Conservation (phyloP, 2,113 vertebrate genomes). For the Pseudopodoces humilis region DNA sequence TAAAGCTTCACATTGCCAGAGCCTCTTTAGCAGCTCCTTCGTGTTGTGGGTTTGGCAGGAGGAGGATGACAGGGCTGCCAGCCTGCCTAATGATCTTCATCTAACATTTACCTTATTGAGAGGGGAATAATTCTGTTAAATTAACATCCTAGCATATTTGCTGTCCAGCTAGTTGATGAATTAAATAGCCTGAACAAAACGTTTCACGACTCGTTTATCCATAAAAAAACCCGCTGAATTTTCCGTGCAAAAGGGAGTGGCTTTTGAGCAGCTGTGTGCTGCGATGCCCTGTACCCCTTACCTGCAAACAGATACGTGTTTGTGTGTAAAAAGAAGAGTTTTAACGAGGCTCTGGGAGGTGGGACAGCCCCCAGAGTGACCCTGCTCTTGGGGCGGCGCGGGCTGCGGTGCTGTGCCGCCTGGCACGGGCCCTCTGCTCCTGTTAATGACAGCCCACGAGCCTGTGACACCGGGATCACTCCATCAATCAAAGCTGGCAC, state of each 20-base stretch:
- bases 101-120: conserved; percentile 46
- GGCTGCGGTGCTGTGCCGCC: not conserved
- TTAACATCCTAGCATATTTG: conserved; percentile 61
- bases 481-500: conserved; percentile 78
- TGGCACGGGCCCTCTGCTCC: not conserved
- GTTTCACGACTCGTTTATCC: conserved; percentile 42
- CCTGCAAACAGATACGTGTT: rapidly evolving
- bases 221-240: not conserved
- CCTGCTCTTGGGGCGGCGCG: rapidly evolving
- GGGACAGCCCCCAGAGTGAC: not conserved
- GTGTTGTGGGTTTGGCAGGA: not conserved
- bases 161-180: conserved; percentile 58
- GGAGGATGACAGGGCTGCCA: conserved; percentile 50
- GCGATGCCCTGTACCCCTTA: rapidly evolving
- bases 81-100: conserved; percentile 56
- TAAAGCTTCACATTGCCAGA: not conserved
- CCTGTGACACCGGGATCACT: conserved; percentile 59
- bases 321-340: not conserved
- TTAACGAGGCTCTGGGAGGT: not conserved
- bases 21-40: conserved; percentile 44
- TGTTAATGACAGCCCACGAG: conserved; percentile 52
- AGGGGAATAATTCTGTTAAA: conserved; percentile 55
- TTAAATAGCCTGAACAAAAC: conserved; percentile 53
- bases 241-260: rapidly evolving
- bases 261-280: not conserved